Conservation (phyloP, 2,113 vertebrate species). For the Megaceryle torquata region DNA sequence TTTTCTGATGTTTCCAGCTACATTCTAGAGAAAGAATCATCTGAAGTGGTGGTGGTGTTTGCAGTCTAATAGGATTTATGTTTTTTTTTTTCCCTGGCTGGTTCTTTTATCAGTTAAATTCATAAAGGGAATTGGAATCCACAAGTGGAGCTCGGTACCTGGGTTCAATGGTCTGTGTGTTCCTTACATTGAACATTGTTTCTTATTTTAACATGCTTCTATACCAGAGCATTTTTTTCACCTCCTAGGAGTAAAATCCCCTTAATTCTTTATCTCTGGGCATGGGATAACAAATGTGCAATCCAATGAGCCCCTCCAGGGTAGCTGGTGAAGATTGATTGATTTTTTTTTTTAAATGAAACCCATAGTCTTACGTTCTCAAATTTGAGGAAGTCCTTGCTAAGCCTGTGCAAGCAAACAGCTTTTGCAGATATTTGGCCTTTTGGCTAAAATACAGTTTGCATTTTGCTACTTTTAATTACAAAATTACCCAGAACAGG, state of each 20-base stretch:
- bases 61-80: background rate
- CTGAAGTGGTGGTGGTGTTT: too few relatives aligned
- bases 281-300: background rate
- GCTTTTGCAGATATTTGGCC: background rate
- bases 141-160: background rate
- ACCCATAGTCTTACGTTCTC: fast-evolving
- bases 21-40: background rate
- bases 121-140: background rate
- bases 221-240: background rate
- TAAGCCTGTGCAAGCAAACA: background rate
- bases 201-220: background rate
- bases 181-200: background rate
- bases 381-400: background rate
- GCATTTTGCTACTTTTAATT: background rate
- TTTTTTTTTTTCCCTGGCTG: background rate
- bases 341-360: background rate
- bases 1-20: background rate
- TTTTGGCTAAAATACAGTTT: background rate
- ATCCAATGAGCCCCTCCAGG: background rate
- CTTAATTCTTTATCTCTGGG: background rate
- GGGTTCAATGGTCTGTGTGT: background rate
- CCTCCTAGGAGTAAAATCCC: background rate
- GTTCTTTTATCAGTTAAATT: background rate
- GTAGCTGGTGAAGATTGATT: background rate
- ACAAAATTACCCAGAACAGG: background rate